A percentile compares a stretch with the other conserved stretches of the same genome.
phyloP scores from a whole-genome alignment of 2,888 invertebrate genomes.

The Campoplex capitator region DNA sequence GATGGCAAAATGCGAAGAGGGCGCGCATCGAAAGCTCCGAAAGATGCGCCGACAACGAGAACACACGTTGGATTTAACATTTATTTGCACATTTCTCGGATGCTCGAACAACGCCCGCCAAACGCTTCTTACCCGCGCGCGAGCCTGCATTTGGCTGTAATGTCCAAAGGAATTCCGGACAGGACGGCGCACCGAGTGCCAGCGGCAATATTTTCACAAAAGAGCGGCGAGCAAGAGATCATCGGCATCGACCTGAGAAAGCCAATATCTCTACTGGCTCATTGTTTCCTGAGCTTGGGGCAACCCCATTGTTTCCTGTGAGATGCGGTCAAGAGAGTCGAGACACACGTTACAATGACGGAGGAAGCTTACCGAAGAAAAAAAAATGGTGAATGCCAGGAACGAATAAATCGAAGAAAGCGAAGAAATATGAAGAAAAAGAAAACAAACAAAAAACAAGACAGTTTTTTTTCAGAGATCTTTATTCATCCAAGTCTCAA shows the following conservation, averaged over 20 bases:
- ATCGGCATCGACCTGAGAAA: slow-evolving; percentile 53
- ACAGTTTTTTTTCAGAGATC: too few relatives aligned
- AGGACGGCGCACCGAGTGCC: slow-evolving; percentile 49
- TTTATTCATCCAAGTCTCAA: not conserved
- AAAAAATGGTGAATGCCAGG: not conserved
- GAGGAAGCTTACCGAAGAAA: not conserved
- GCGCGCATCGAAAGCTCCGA: slow-evolving; percentile 43
- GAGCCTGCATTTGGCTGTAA: slow-evolving; percentile 59
- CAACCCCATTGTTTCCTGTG: slow-evolving; percentile 50
- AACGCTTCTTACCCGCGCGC: too few relatives aligned
- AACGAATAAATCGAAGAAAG: slow-evolving; percentile 1
- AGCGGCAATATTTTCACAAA: slow-evolving; percentile 54
- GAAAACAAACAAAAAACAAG: too few relatives aligned
- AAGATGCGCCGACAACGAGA: slow-evolving; percentile 55
- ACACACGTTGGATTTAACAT: slow-evolving; percentile 74
- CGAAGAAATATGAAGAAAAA: not conserved
- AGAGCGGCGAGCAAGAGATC: not conserved
- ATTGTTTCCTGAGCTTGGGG: slow-evolving; percentile 50
- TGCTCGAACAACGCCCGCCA: slow-evolving; percentile 69
- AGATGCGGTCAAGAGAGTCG: slow-evolving; percentile 46
- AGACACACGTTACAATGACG: not conserved
- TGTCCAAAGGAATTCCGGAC: slow-evolving; percentile 63
- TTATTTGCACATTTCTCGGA: slow-evolving; percentile 76
- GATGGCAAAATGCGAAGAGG: slow-evolving; percentile 23
- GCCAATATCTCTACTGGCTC: slow-evolving; percentile 51